A percentile compares a stretch with the other conserved stretches of the same genome.
phyloP scores from a whole-genome alignment of 2,113 vertebrate genomes.

The Oceanites oceanicus region DNA sequence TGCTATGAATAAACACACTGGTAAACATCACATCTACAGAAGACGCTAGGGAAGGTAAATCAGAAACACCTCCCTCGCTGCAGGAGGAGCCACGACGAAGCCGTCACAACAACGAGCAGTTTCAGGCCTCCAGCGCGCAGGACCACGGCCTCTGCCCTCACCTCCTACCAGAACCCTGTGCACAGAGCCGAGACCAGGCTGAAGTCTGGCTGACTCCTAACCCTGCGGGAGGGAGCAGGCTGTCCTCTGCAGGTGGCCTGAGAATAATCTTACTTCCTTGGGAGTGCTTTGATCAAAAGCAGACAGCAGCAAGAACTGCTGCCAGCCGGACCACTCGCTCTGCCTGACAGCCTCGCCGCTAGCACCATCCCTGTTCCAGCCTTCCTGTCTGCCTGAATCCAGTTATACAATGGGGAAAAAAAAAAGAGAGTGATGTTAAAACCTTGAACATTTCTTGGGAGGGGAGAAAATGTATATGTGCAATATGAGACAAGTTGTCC shows the following conservation, averaged over 20 bases:
- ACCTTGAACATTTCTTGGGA: fast-evolving
- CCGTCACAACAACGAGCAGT: not conserved
- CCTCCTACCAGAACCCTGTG: not conserved
- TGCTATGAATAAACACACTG: not conserved
- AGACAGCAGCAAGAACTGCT: not conserved
- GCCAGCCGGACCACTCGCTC: not conserved
- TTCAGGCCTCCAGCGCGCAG: not conserved
- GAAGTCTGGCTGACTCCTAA: not conserved
- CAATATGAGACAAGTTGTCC: not conserved
- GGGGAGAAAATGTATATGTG: fast-evolving
- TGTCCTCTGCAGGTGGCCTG: not conserved
- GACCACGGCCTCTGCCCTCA: not conserved
- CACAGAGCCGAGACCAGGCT: not conserved
- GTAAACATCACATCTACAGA: not conserved
- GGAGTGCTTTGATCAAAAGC: not conserved
- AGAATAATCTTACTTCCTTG: not conserved
- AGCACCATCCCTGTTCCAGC: not conserved
- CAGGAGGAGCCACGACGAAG: not conserved
- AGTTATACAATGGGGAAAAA: fast-evolving
- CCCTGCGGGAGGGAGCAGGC: not conserved
- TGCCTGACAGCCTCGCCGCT: not conserved
- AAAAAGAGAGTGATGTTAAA: not conserved
- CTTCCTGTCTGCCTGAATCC: not conserved
- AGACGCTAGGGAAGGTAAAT: not conserved
- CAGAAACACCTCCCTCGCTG: fast-evolving